Conservation (phyloP, 1,140 invertebrate species). For the Apis dorsata region DNA sequence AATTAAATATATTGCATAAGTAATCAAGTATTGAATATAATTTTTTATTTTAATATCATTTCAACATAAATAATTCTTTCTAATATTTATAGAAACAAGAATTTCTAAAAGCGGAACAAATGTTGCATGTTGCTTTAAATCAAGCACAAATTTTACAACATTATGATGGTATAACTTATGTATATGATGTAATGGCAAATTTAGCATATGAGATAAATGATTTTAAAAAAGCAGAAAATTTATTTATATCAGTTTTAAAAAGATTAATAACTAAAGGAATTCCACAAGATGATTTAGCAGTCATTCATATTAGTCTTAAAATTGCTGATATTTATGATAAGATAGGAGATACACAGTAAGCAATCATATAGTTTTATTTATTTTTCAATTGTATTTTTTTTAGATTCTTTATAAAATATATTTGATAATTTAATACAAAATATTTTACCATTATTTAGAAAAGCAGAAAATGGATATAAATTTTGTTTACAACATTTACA, state of each 20-base stretch:
- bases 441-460: constrained; percentile 71
- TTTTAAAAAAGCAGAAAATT: constrained; percentile 89
- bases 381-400: constrained; percentile 4
- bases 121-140: constrained; percentile 90
- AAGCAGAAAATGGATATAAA: constrained; percentile 87
- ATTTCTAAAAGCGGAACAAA: constrained; percentile 89
- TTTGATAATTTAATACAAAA: constrained; percentile 19
- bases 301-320: constrained; percentile 89
- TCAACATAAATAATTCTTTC: constrained; percentile 36
- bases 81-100: constrained; percentile 83
- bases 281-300: constrained; percentile 86
- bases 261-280: constrained; percentile 86
- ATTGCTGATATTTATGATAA: constrained; percentile 86
- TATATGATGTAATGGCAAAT: constrained; percentile 95
- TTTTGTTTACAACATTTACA: constrained; percentile 88
- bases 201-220: constrained; percentile 89
- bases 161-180: constrained; percentile 89
- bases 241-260: constrained; percentile 91
- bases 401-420: neutral
- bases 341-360: constrained; percentile 81
- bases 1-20: neutral
- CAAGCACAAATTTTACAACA: constrained; percentile 90
- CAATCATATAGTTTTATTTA: constrained; percentile 23
- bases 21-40: neutral
- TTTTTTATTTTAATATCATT: constrained; percentile 17